phyloP scores from a whole-genome alignment of 2,888 invertebrate genomes.

The Tanypteryx hageni region DNA sequence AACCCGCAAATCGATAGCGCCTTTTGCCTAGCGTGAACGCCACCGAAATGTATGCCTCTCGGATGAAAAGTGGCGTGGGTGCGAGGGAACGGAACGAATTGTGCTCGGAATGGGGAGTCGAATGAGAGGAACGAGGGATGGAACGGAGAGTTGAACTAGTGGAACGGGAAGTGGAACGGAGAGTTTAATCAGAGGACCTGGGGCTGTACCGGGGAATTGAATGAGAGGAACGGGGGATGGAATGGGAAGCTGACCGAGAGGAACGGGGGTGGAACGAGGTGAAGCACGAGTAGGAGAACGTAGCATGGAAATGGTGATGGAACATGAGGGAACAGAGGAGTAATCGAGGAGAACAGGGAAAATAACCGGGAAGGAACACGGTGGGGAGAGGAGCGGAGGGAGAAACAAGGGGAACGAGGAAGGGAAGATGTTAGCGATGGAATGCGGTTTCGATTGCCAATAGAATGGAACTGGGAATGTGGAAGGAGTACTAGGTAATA shows the following conservation, averaged over 20 bases:
- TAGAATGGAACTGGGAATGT: neutral
- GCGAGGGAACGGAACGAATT: neutral
- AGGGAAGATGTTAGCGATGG: neutral
- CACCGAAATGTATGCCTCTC: neutral
- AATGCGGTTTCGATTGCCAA: neutral
- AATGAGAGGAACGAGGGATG: neutral
- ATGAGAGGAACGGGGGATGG: neutral
- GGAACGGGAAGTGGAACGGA: neutral
- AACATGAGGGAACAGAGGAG: too few species aligned
- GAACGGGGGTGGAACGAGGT: neutral
- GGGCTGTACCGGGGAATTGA: neutral
- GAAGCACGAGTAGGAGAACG: too few species aligned
- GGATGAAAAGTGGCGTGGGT: conserved; percentile 10
- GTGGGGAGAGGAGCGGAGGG: neutral
- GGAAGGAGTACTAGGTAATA: neutral
- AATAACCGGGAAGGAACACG: too few species aligned
- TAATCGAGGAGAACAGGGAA: too few species aligned
- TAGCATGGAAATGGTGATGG: too few species aligned
- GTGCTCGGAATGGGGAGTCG: neutral
- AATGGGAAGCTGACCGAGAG: neutral
- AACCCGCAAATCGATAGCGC: neutral
- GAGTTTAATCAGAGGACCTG: neutral
- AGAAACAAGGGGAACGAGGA: neutral
- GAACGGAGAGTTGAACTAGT: neutral
- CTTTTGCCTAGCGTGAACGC: conserved; percentile 9